Evolutionary conservation across 2,113 vertebrate genomes (phyloP).

Genomic region (Taurulus bubalis): DNA sequence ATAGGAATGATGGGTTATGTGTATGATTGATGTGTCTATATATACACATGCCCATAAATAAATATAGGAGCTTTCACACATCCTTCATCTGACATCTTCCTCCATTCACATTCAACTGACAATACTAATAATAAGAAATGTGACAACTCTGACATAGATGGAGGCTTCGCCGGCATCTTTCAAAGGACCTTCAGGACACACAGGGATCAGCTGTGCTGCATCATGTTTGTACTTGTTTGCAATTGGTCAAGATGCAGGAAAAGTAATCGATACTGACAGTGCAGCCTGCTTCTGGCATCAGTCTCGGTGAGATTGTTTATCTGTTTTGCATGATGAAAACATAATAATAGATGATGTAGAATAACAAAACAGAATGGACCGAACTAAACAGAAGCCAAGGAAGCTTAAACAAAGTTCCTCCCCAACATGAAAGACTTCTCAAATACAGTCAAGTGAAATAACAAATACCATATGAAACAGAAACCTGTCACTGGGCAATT

Average conservation of each 20-base stretch:
- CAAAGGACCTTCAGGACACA: neutral
- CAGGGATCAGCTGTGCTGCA: slow-evolving; percentile 4
- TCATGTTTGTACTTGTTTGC: neutral
- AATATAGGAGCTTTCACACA: neutral
- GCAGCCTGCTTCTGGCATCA: neutral
- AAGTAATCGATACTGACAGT: neutral
- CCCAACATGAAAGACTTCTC: slow-evolving; percentile 17
- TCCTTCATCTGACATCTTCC: neutral
- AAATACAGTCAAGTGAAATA: slow-evolving; percentile 8
- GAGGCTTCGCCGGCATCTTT: neutral
- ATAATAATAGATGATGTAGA: neutral
- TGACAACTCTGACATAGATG: too few species aligned
- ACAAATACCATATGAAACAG: slow-evolving; percentile 7
- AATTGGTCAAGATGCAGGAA: neutral
- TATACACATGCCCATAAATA: neutral
- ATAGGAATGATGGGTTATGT: neutral
- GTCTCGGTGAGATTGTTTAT: slow-evolving; percentile 12
- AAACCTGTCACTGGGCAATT: slow-evolving; percentile 8
- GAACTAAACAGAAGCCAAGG: neutral
- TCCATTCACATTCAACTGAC: neutral
- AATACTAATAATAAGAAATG: neutral
- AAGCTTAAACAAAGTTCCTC: slow-evolving; percentile 9
- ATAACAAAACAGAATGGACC: slow-evolving; percentile 6
- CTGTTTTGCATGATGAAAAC: slow-evolving; percentile 18
- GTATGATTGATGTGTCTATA: neutral